Evolutionary conservation across 2,888 invertebrate genomes (phyloP), one percentile per base, ranked within the genome.

Genomic region (Trichacis sp.): DNA sequence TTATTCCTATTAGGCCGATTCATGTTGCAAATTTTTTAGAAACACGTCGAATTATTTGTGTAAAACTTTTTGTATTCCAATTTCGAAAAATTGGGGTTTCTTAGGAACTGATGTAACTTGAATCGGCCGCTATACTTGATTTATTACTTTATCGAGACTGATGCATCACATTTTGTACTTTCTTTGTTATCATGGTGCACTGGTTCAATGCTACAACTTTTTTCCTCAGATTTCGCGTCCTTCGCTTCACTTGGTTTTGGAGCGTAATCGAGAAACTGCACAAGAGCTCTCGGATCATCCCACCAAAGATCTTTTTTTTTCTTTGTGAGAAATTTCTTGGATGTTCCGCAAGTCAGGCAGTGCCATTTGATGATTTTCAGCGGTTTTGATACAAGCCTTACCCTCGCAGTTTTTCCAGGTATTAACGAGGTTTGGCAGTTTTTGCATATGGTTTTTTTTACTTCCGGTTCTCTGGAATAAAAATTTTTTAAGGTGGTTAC

Each of bases 401-500:
- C 85, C 69, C 76, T 86, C 0, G 86, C 87, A 3, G 89, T 87
- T 55, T 86, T 80, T 20, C 87, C 86, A 19, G 87, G 81, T 40
- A 88, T 83, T 0, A 89, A 80, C 4, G 87, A 85, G 55, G 87
- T 85, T 51, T 87, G 85, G 70, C 90, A 90, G 68, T 85, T 86
- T 75, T 89, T 89, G 71, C 90, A 90, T 43, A 89, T 77, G 58
- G 88, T 88, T 50, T 88, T 84, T 73, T 89, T 90, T 38, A 90
- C 79, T 51, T 87, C 85, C n/a, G 88, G 88, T 71, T 89, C 88
- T 66, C 89, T 89, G 78, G 8, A 85, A 85, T 48, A 5, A 36
- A 33, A 5, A 30, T 5, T 17, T 42, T 17, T 42, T n/a, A n/a
- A n/a, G n/a, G n/a, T n/a, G n/a, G n/a, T n/a, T n/a, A n/a, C n/a